Evolutionary conservation across 2,797 vertebrate genomes (phyloP).

Genomic region (Rhinichthys osculus): DNA sequence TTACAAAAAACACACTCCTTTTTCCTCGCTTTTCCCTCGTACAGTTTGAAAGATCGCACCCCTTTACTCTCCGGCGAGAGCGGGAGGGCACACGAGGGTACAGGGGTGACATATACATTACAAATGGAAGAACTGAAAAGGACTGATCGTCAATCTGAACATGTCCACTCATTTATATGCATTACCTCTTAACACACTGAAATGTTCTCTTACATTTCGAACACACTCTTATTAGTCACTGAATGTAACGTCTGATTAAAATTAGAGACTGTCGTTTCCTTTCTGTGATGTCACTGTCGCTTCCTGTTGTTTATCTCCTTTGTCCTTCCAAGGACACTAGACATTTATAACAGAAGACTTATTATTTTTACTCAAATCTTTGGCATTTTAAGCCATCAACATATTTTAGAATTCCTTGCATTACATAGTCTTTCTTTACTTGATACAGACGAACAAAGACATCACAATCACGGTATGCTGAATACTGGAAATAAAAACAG

Average conservation of each 20-base stretch:
- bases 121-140: neutral
- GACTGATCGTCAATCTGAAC: neutral
- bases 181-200: neutral
- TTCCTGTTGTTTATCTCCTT: conserved; percentile 25
- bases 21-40: conserved; percentile 13
- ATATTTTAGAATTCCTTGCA: neutral
- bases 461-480: neutral
- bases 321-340: neutral
- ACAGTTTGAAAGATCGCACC: conserved; percentile 33
- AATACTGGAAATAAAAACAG: neutral
- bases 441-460: neutral
- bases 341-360: neutral
- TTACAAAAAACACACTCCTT: conserved; percentile 48
- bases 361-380: neutral
- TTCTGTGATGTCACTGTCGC: conserved; percentile 8
- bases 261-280: conserved; percentile 19
- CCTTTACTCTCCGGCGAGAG: conserved; percentile 19
- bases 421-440: neutral
- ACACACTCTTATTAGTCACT: neutral
- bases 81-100: neutral
- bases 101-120: neutral
- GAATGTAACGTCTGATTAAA: conserved; percentile 15
- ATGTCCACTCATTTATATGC: too few species aligned
- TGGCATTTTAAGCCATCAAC: neutral
- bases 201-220: neutral